Base-by-base conservation (phyloP, 1,140 invertebrate genomes). In the Panagrolaimus sp. region DNA sequence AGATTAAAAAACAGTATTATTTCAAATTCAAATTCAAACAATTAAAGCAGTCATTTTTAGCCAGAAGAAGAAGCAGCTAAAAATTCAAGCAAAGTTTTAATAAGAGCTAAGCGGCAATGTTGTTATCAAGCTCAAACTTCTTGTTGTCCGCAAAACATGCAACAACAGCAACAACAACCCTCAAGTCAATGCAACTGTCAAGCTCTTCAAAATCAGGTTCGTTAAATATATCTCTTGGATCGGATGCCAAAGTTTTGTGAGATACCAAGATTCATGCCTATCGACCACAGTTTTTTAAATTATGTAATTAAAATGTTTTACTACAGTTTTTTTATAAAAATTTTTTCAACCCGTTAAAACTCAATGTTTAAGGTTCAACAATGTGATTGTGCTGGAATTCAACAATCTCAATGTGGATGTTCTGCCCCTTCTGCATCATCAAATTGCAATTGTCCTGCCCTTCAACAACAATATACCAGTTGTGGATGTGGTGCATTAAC, bases 301-400 rank as follows among this genome's bases (percentile, higher is more conserved):
- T n/a, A n/a, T n/a, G n/a, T n/a, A n/a, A n/a, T n/a, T n/a, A n/a
- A n/a, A n/a, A n/a, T n/a, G 8, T 8, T 62, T 32, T 32, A 9
- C 8, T 9, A 8, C 8, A 32, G 14, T 62, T 9, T 62, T 62
- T 62, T 8, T 62, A 26, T n/a, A 24, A 26, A 14, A 8, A 62
- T n/a, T n/a, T n/a, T n/a, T n/a, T n/a, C n/a, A n/a, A n/a, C n/a
- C n/a, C n/a, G n/a, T n/a, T n/a, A n/a, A 24, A n/a, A 14, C 24
- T 2, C 4, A 32, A n/a, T 4, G 12, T 63, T 65, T 24, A 12
- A 65, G 38, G 64, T 67, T 5, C 65, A 67, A 67, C 68, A 69
- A 45, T 69, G 68, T 43, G 68, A 69, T 69, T 69, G 68, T 43
- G 68, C 68, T 28, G 58, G 58, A 43, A 69, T 69, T 47, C 68